These are phyloP conservation scores for Phrynocephalus forsythii DNA, from an alignment of 2,797 vertebrate species.

Conservation along the genomic window DNA sequence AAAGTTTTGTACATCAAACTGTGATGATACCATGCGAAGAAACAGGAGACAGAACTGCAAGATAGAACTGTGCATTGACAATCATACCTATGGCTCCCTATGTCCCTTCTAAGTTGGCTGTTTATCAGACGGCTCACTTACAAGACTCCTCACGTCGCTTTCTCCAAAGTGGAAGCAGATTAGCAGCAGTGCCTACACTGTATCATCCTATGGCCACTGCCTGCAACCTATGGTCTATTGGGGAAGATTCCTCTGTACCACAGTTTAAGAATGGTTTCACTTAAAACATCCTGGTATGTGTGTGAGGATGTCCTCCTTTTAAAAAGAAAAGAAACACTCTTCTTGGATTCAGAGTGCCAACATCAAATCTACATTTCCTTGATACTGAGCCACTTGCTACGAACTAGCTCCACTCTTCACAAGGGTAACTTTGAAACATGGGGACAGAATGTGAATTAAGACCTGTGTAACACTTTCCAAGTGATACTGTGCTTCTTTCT, in stretches of 20 bases:
- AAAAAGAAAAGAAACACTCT: constrained; percentile 45
- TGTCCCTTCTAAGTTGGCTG: not conserved
- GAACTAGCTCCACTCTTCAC: constrained; percentile 20
- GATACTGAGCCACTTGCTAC: constrained; percentile 16
- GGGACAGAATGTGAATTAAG: constrained; percentile 25
- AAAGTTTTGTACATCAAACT: constrained; percentile 32
- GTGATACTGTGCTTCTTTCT: constrained; percentile 47
- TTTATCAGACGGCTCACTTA: not conserved
- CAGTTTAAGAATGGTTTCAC: not conserved
- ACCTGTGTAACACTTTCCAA: constrained; percentile 2
- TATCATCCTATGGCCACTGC: not conserved
- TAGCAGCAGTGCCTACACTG: not conserved
- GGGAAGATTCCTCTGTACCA: not conserved
- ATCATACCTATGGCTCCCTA: constrained; percentile 23
- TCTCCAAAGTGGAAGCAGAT: not conserved
- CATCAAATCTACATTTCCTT: constrained; percentile 25
- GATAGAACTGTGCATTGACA: constrained; percentile 20
- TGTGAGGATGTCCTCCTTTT: not conserved
- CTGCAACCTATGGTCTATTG: not conserved
- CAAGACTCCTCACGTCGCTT: not conserved
- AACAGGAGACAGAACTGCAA: constrained; percentile 7
- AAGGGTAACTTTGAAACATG: constrained; percentile 41
- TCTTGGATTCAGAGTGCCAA: constrained; percentile 9
- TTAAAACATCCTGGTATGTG: not conserved
- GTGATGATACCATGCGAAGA: constrained; percentile 1